These are phyloP conservation scores for Tichodroma muraria DNA, from an alignment of 2,113 vertebrate species.

Conservation along the genomic window DNA sequence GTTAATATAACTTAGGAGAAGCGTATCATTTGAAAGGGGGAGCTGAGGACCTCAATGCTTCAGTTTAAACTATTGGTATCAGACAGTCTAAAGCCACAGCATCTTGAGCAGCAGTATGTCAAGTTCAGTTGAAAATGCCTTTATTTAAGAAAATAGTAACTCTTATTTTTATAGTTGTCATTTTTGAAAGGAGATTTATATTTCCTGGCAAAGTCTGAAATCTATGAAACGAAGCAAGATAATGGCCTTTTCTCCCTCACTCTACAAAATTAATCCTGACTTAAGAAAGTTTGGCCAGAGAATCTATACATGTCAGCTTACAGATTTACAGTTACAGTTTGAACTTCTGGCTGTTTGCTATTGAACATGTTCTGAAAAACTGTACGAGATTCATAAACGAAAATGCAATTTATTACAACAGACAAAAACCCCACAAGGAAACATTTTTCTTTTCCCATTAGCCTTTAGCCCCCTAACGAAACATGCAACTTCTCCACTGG, in stretches of 20 bases:
- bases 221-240: background rate
- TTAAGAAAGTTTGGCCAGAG: background rate
- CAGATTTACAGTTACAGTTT: background rate
- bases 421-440: background rate
- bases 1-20: background rate
- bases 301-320: background rate
- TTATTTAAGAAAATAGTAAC: background rate
- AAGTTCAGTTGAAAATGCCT: background rate
- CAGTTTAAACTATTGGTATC: background rate
- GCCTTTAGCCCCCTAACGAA: background rate
- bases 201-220: background rate
- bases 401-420: background rate
- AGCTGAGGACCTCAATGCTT: background rate
- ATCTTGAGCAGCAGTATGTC: background rate
- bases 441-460: background rate
- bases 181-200: background rate
- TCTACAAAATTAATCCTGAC: background rate
- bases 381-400: background rate
- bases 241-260: background rate
- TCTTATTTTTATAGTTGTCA: conserved; percentile 6
- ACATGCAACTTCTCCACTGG: background rate
- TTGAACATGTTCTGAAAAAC: background rate
- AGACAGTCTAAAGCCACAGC: background rate
- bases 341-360: background rate
- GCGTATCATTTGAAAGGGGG: background rate